phyloP scores from a whole-genome alignment of 2,113 vertebrate genomes.

The Oncorhynchus mykiss region DNA sequence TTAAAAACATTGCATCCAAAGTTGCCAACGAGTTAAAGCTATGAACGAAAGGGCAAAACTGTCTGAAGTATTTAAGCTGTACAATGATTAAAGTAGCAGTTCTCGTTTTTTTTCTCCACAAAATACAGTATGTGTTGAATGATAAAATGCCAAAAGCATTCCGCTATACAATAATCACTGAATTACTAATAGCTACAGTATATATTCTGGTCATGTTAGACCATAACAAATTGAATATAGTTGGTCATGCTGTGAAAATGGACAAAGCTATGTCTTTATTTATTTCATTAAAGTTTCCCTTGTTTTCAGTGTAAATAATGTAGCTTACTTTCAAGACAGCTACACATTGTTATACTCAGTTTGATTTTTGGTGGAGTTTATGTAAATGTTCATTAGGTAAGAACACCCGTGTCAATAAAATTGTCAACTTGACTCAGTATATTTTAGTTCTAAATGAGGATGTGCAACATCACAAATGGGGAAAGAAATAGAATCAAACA shows the following conservation, averaged over 20 bases:
- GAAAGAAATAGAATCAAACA: background rate
- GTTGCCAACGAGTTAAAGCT: slow-evolving; percentile 99
- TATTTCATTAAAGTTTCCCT: slow-evolving; percentile 66
- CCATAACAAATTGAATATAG: slow-evolving; percentile 61
- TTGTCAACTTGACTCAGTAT: slow-evolving; percentile 46
- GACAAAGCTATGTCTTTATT: slow-evolving; percentile 74
- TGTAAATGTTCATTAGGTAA: slow-evolving; percentile 67
- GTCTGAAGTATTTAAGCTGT: slow-evolving; percentile 82
- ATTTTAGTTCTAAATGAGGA: slow-evolving; percentile 7
- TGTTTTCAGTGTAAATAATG: slow-evolving; percentile 79
- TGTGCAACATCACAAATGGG: background rate
- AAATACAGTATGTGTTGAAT: slow-evolving; percentile 84
- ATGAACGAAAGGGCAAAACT: slow-evolving; percentile 74
- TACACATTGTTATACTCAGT: slow-evolving; percentile 66
- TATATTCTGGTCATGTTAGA: slow-evolving; percentile 49
- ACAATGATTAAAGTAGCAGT: slow-evolving; percentile 90
- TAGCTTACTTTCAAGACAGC: slow-evolving; percentile 69
- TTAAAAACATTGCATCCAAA: slow-evolving; percentile 99
- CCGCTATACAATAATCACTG: slow-evolving; percentile 77
- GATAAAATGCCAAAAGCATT: background rate
- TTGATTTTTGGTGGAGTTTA: slow-evolving; percentile 62
- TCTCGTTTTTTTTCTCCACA: slow-evolving; percentile 53
- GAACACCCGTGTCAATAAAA: slow-evolving; percentile 71
- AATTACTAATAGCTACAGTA: slow-evolving; percentile 73
- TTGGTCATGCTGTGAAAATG: slow-evolving; percentile 75